A percentile compares a stretch with the other conserved stretches of the same genome.
These are phyloP conservation scores for Panagrolaimus sp. DNA, from an alignment of 1,140 invertebrate genomes.

Conservation along the genomic window DNA sequence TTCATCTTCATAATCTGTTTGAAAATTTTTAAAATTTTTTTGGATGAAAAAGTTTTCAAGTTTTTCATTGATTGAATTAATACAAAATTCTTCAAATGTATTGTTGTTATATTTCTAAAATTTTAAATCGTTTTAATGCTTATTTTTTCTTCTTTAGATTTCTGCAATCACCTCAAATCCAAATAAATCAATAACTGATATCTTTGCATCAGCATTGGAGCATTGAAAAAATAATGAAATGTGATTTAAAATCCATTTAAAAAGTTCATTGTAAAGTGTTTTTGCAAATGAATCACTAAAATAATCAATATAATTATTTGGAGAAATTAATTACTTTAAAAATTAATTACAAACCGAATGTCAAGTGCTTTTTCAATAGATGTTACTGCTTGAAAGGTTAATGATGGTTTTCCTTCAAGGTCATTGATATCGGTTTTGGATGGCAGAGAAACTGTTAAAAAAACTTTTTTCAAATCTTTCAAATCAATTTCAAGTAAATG, in stretches of 20 bases:
- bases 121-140: not conserved
- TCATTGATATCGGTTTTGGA: not conserved
- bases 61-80: slow-evolving; percentile 92
- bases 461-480: slow-evolving; percentile 18
- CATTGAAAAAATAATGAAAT: slow-evolving; percentile 32
- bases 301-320: not conserved
- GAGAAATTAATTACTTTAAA: slow-evolving; percentile 11
- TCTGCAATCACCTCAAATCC: slow-evolving; percentile 23
- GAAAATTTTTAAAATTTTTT: slow-evolving; percentile 77
- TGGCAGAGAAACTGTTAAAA: not conserved
- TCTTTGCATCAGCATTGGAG: slow-evolving; percentile 12
- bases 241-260: slow-evolving; percentile 29
- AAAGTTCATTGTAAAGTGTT: slow-evolving; percentile 30
- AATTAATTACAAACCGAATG: slow-evolving; percentile 11
- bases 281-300: slow-evolving; percentile 34
- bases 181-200: slow-evolving; percentile 24
- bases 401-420: not conserved
- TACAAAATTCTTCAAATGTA: slow-evolving; percentile 88
- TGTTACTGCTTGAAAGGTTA: not conserved
- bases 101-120: slow-evolving; percentile 51
- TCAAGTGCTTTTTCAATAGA: slow-evolving; percentile 14
- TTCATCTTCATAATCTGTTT: slow-evolving; percentile 48
- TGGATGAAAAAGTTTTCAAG: slow-evolving; percentile 92
- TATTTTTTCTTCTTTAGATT: too few relatives aligned
- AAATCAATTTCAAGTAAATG: slow-evolving; percentile 30